A percentile compares a stretch with the other conserved stretches of the same genome.
Conservation (phyloP, 1,140 invertebrate species). For the Orius laevigatus region DNA sequence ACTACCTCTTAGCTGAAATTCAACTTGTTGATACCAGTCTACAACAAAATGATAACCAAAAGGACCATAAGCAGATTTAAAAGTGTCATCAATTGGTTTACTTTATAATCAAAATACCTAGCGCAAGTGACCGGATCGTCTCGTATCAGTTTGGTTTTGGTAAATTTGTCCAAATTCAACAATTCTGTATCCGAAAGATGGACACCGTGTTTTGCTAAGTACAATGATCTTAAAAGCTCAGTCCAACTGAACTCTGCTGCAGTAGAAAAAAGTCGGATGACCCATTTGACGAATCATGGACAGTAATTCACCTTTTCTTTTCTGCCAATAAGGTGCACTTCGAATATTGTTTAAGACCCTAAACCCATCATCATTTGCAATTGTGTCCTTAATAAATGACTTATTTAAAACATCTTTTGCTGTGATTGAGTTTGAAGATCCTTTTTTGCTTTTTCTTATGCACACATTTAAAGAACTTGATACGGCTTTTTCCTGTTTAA, state of each 20-base stretch:
- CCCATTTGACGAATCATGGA: constrained; percentile 1
- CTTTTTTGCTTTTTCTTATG: not conserved
- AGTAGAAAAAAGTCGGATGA: not conserved
- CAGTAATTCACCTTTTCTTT: constrained; percentile 1
- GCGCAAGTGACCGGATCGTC: not conserved
- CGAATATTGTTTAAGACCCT: not conserved
- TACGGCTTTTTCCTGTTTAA: not conserved
- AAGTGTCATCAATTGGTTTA: not conserved
- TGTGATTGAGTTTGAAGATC: not conserved
- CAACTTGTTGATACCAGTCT: constrained; percentile 1
- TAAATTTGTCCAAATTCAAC: not conserved
- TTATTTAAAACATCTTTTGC: not conserved
- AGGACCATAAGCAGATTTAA: not conserved
- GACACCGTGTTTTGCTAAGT: not conserved
- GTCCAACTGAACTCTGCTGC: not conserved
- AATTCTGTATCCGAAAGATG: not conserved
- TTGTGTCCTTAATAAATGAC: not conserved
- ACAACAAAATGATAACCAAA: constrained; percentile 1
- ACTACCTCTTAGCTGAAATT: constrained; percentile 7
- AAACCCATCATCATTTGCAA: not conserved
- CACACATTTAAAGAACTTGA: not conserved
- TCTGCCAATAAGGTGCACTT: not conserved
- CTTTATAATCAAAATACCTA: not conserved
- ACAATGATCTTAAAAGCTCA: not conserved
- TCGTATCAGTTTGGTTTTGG: not conserved